These are phyloP conservation scores for Harpalus rufipes DNA, from an alignment of 2,888 invertebrate genomes.

Conservation along the genomic window DNA sequence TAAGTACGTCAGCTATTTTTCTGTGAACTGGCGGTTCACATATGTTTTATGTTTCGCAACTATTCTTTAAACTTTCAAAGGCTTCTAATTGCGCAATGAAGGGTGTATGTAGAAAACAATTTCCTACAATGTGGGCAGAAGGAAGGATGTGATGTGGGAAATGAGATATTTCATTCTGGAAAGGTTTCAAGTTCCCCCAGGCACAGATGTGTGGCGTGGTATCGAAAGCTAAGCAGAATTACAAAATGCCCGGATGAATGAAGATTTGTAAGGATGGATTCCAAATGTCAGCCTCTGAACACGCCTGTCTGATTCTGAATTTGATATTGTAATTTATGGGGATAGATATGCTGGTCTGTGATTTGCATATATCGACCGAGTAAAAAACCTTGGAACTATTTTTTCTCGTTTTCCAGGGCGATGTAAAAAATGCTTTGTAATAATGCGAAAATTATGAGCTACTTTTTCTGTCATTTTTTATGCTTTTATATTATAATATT, in stretches of 20 bases:
- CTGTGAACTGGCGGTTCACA: too few species aligned
- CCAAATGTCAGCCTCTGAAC: neutral
- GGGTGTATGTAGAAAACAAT: neutral
- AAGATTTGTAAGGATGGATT: conserved; percentile 6
- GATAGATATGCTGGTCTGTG: neutral
- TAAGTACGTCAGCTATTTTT: too few species aligned
- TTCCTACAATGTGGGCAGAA: neutral
- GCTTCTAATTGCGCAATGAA: conserved; percentile 6
- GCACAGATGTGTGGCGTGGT: conserved; percentile 8
- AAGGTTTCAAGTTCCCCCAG: neutral
- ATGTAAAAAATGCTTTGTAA: neutral
- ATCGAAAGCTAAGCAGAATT: neutral
- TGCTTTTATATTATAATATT: too few species aligned
- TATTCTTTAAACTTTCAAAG: neutral
- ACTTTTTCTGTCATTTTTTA: neutral
- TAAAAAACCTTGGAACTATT: conserved; percentile 3
- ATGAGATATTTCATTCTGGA: conserved; percentile 3
- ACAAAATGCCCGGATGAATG: neutral
- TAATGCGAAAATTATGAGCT: neutral
- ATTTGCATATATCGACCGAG: neutral
- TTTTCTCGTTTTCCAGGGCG: neutral
- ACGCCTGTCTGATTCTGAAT: neutral
- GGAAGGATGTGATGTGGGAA: neutral
- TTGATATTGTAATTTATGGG: conserved; percentile 6
- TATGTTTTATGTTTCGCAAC: too few species aligned